Base-by-base conservation (phyloP, 2,113 vertebrate species). In the Apistogramma diplotaenia region DNA sequence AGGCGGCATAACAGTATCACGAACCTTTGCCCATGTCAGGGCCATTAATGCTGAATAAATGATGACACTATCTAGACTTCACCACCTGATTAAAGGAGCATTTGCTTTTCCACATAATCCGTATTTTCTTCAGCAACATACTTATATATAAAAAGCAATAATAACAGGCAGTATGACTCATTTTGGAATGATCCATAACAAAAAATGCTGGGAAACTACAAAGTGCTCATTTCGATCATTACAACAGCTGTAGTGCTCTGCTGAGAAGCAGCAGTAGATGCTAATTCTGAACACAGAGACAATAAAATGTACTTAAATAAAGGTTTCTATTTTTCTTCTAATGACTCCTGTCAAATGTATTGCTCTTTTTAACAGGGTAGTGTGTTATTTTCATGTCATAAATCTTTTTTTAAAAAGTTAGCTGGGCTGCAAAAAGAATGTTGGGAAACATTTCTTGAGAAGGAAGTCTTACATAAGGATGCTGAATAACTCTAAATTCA, bases 221-320 rank as follows among this genome's bases (percentile, higher is more conserved):
- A 1, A 25, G 35, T 1, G 3, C 37, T 27, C 35, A 10, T 43
- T 43, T 43, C 16, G 43, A 25, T 43, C 0, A 0, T 65, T 43
- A 0, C 61, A 18, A 37, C 35, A 37, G 11, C 9, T 0, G 15
- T 18, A 65, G 33, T 65, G 21, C 21, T 65, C 3, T 10, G 3
- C 15, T 43, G 60, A 65, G 61, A 65, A 43, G 61, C 0, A 0
- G 21, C 61, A 43, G 21, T 13, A 65, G 8, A 65, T 65, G 13
- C 43, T 43, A 21, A 65, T 43, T 46, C 61, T 65, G 61, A 46
- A 6, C 4, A 46, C 37, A 18, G 0, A 65, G 0, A 37, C 25
- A 43, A 65, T 43, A 65, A 65, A 46, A 65, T 65, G 21, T 62
- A 35, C 10, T 60, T 60, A 35, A 60, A 15, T 37, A 8, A 61